These are phyloP conservation scores for Varroa destructor DNA, from an alignment of 1,140 invertebrate species.

Conservation along the genomic window DNA sequence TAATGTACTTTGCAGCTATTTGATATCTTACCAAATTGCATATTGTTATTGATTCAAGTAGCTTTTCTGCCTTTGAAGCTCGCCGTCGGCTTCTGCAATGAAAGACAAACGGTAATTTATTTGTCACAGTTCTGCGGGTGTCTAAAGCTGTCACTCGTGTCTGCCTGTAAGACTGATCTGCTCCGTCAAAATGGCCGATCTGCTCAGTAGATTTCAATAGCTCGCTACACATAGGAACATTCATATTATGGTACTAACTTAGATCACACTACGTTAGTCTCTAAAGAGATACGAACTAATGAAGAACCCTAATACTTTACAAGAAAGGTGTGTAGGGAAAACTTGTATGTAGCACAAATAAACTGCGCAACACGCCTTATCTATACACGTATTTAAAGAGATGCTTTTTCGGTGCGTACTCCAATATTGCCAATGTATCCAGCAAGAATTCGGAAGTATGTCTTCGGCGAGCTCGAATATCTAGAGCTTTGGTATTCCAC, in stretches of 20 bases:
- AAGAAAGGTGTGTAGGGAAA: no score
- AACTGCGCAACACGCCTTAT: no score
- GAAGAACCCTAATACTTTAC: no score
- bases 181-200: background rate
- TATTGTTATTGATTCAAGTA: constrained; percentile 9
- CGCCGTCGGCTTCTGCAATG: constrained; percentile 1
- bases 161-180: background rate
- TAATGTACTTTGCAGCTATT: background rate
- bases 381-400: no score
- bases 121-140: background rate
- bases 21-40: constrained; percentile 19
- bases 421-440: background rate
- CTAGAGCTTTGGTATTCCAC: no score
- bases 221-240: background rate
- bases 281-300: no score
- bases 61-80: background rate
- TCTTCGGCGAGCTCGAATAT: no score
- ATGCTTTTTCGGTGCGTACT: background rate
- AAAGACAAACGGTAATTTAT: background rate
- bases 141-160: background rate
- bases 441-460: no score
- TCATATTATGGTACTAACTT: background rate
- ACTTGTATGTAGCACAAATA: no score
- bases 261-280: background rate
- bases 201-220: background rate